Conservation (phyloP, 2,888 invertebrate species). For the Diaprepes abbreviatus region DNA sequence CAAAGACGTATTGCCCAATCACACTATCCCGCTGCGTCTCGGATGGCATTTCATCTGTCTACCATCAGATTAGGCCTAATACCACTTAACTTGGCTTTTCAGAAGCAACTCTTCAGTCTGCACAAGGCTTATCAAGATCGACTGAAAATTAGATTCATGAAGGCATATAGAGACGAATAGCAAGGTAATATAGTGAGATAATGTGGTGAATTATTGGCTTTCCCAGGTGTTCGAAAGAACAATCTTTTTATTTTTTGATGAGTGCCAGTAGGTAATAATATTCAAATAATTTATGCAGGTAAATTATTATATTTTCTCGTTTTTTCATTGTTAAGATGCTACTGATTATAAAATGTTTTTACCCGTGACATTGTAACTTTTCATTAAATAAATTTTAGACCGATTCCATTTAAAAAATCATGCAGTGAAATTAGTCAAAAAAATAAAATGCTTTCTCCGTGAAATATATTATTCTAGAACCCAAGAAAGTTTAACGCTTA, state of each 20-base stretch:
- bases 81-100: constrained; percentile 59
- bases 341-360: too few species aligned
- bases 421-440: too few species aligned
- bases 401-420: too few species aligned
- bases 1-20: constrained; percentile 65
- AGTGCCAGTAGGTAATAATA: too few species aligned
- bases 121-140: constrained; percentile 53
- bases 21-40: constrained; percentile 57
- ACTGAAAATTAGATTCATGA: constrained; percentile 54
- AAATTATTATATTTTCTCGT: too few species aligned
- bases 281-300: too few species aligned
- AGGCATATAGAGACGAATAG: constrained; percentile 45
- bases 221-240: constrained; percentile 39
- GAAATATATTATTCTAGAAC: too few species aligned
- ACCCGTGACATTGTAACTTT: too few species aligned
- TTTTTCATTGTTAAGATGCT: too few species aligned
- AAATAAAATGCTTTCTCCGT: too few species aligned
- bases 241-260: constrained; percentile 14
- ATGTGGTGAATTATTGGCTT: constrained; percentile 45
- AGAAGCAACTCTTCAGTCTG: constrained; percentile 55
- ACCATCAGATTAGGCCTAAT: constrained; percentile 64
- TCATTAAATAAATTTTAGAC: too few species aligned
- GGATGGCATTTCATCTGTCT: constrained; percentile 59
- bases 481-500: too few species aligned
- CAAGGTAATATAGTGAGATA: constrained; percentile 43